Conservation (phyloP, 2,113 vertebrate genomes). For the Stegastes partitus region DNA sequence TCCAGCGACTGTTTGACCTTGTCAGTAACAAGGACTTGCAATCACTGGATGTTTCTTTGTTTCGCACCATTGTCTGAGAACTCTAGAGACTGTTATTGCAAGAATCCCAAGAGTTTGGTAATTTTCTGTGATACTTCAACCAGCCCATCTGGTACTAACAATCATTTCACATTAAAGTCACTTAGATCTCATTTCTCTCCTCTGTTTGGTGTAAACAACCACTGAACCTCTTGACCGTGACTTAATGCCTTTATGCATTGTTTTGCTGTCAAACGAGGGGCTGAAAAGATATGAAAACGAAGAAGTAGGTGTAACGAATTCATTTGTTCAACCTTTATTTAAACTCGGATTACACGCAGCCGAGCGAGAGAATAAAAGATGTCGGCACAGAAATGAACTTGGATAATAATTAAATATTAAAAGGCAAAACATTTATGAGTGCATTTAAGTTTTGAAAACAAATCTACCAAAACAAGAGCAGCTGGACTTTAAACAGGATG, state of each 20-base stretch:
- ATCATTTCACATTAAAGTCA: neutral
- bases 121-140: neutral
- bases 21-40: neutral
- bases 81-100: neutral
- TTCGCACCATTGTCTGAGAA: neutral
- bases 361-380: too few relatives aligned
- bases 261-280: neutral
- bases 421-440: too few relatives aligned
- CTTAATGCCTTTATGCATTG: neutral
- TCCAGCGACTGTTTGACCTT: neutral
- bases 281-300: neutral
- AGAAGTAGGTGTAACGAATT: too few relatives aligned
- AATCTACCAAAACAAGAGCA: too few relatives aligned
- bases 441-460: too few relatives aligned
- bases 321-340: too few relatives aligned
- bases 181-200: neutral
- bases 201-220: neutral
- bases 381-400: too few relatives aligned
- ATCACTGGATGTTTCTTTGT: neutral
- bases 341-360: too few relatives aligned
- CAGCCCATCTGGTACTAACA: neutral
- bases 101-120: neutral
- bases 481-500: too few relatives aligned
- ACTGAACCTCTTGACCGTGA: neutral
- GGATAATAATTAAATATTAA: too few relatives aligned